Evolutionary conservation across 1,140 invertebrate genomes (phyloP).

Genomic region (Cydia splendana): DNA sequence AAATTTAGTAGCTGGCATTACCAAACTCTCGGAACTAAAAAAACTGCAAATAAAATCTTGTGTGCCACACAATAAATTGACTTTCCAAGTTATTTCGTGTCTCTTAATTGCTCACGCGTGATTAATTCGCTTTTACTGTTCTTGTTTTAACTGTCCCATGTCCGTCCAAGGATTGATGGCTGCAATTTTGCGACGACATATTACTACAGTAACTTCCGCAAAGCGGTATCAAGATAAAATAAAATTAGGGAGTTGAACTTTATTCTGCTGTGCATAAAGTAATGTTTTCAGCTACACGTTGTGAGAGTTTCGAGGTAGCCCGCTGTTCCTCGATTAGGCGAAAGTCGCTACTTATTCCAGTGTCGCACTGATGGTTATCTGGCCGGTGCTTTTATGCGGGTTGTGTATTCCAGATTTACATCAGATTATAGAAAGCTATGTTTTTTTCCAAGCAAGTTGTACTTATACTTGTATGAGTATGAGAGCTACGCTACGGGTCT

Average conservation of each 20-base stretch:
- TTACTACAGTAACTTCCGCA: background rate
- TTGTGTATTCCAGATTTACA: conserved; percentile 24
- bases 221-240: background rate
- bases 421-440: conserved; percentile 18
- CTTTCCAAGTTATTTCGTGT: conserved; percentile 16
- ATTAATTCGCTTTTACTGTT: conserved; percentile 14
- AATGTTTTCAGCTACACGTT: background rate
- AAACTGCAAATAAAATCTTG: background rate
- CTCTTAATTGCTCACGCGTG: conserved; percentile 10
- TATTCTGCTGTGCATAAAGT: background rate
- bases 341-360: conserved; percentile 28
- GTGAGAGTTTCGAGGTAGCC: background rate
- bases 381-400: conserved; percentile 19
- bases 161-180: conserved; percentile 15
- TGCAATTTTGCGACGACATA: conserved; percentile 7
- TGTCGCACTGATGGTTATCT: conserved; percentile 26
- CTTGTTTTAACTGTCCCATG: conserved; percentile 24
- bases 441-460: background rate
- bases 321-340: conserved; percentile 16
- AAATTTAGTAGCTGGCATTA: no score
- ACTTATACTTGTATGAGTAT: no score
- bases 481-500: no score
- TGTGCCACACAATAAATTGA: background rate
- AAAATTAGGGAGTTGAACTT: background rate
- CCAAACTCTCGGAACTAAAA: background rate